Evolutionary conservation across 2,888 invertebrate species (phyloP).

Genomic region (Thereva unica): DNA sequence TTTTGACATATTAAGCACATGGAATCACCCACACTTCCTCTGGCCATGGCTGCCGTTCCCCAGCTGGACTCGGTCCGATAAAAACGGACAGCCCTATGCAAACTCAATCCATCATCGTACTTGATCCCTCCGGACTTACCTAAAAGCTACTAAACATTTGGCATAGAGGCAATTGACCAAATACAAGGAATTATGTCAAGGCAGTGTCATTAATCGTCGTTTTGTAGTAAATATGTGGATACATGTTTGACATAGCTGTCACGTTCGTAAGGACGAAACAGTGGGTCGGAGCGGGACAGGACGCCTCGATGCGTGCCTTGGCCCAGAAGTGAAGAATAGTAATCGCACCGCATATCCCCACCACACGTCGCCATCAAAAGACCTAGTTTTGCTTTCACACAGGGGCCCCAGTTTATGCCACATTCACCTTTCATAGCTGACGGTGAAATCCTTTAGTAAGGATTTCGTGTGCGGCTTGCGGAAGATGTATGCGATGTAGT

Average conservation of each 20-base stretch:
- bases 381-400: not conserved
- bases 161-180: constrained; percentile 29
- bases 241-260: constrained; percentile 32
- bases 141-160: constrained; percentile 27
- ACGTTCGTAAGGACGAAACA: constrained; percentile 11
- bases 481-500: constrained; percentile 7
- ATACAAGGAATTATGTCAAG: constrained; percentile 33
- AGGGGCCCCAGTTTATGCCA: no score
- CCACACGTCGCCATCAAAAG: not conserved
- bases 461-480: no score
- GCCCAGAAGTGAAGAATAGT: constrained; percentile 15
- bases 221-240: constrained; percentile 35
- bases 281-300: no score
- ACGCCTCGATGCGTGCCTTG: not conserved
- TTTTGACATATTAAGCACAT: no score
- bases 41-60: no score
- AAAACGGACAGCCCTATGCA: constrained; percentile 1
- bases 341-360: not conserved
- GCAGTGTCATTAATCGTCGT: constrained; percentile 35
- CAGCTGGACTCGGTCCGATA: no score
- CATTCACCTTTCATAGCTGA: no score
- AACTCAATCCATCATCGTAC: constrained; percentile 25
- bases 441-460: no score
- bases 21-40: no score
- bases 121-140: constrained; percentile 6